Evolutionary conservation across 2,113 vertebrate genomes (phyloP), one percentile per base, ranked within the genome.

Genomic region (Thryonomys swinderianus): DNA sequence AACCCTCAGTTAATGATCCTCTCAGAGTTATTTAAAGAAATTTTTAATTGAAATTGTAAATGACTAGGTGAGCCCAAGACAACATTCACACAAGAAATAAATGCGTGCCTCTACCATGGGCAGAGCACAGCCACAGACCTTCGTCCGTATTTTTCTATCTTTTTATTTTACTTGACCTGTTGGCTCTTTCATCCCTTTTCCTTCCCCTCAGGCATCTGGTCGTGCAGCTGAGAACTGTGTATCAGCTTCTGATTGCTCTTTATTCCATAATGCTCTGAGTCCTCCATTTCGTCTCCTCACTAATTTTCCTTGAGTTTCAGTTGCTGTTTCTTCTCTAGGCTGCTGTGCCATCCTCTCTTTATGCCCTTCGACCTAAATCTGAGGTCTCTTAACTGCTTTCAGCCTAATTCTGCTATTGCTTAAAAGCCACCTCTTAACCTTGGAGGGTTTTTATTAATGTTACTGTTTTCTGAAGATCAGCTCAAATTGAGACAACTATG

Each of bases 21-120:
- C 11, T 69, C 88, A 73, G 48, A 93, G 69, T 53, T 96, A 96
- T 96, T 97, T 96, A 96, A 91, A 95, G 88, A 86, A 37, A 79
- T 82, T 90, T 88, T 95, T 85, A 97, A 87, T 91, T 67, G 84
- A 91, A 93, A 86, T 84, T 87, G 34, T 94, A 93, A 96, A 95
- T 48, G 40, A 34, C 55, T 73, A 55, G 48, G 80, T 55, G 82
- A 78, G 51, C 74, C 73, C n/a, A 48, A 88, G 48, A 76, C 96
- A 94, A 85, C 55, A 84, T 82, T 64, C 34, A 40, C 32, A 78
- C 5, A 91, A 85, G 25, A 88, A 80, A 94, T 74, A 91, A 11
- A 61, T 53, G 51, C 86, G 32, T 86, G 45, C 86, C 23, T 18
- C 25, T 37, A 85, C 69, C 42, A 48, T 3, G 5, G 0, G 16